Evolutionary conservation across 2,888 invertebrate genomes (phyloP).

Genomic region (Rhagophthalmus giganteus): DNA sequence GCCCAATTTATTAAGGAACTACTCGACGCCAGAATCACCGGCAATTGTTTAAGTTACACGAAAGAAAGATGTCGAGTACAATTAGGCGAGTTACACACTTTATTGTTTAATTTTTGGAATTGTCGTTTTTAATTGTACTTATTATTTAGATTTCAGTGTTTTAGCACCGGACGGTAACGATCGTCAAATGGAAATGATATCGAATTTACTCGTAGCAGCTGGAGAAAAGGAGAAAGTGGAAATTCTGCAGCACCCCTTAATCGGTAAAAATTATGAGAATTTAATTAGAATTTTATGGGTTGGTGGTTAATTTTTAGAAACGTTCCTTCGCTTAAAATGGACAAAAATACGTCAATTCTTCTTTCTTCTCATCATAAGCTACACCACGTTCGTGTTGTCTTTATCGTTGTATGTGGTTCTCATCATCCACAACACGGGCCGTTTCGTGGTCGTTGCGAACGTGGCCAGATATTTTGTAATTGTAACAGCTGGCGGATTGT

Average conservation of each 20-base stretch:
- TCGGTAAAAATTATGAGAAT: conserved; percentile 43
- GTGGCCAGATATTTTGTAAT: conserved; percentile 44
- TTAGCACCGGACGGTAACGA: conserved; percentile 48
- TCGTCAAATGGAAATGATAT: conserved; percentile 56
- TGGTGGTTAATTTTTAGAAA: conserved; percentile 44
- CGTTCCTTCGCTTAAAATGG: conserved; percentile 59
- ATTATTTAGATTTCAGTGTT: conserved; percentile 52
- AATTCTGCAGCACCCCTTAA: conserved; percentile 56
- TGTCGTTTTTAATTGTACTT: no score
- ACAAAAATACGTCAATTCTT: conserved; percentile 57
- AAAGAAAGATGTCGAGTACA: conserved; percentile 39
- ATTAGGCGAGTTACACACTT: conserved; percentile 20
- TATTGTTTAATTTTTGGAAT: neutral
- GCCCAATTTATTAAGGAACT: conserved; percentile 48
- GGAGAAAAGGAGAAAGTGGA: conserved; percentile 51
- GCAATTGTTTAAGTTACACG: conserved; percentile 40
- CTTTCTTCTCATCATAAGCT: conserved; percentile 51
- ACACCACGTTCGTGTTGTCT: conserved; percentile 53
- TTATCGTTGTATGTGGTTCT: conserved; percentile 50
- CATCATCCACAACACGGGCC: conserved; percentile 37
- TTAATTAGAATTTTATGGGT: neutral
- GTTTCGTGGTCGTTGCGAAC: conserved; percentile 28
- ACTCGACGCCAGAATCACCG: conserved; percentile 46
- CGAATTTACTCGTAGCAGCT: conserved; percentile 51
- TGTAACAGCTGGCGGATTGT: conserved; percentile 41